These are phyloP conservation scores for Hozukius guyotensis DNA, from an alignment of 2,797 vertebrate species.

Conservation along the genomic window DNA sequence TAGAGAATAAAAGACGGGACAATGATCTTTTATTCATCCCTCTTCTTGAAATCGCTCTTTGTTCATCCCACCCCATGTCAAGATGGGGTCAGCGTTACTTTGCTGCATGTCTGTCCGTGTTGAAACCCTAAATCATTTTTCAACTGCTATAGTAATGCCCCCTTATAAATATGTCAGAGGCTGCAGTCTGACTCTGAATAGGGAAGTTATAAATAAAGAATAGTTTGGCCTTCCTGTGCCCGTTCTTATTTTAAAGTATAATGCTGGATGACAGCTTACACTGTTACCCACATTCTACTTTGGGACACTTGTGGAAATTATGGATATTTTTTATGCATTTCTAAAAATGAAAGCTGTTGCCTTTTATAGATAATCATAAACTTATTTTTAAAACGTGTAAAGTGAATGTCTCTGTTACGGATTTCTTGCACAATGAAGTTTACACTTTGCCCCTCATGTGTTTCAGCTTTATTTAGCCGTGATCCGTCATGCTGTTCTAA, in stretches of 20 bases:
- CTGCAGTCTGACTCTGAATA: conserved; percentile 1
- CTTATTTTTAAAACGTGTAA: background rate
- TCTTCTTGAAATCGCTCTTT: background rate
- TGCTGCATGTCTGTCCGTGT: background rate
- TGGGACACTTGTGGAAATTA: background rate
- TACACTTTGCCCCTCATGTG: background rate
- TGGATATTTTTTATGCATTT: background rate
- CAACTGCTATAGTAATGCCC: background rate
- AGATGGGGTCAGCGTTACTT: background rate
- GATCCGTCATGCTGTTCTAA: background rate
- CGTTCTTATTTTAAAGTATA: conserved; percentile 21
- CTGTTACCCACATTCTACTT: background rate
- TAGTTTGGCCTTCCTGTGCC: background rate
- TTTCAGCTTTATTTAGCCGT: background rate
- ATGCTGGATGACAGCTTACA: background rate
- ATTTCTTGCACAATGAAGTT: background rate
- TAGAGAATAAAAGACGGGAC: background rate
- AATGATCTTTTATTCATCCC: background rate
- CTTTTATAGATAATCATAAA: background rate
- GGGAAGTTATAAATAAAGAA: background rate
- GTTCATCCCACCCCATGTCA: background rate
- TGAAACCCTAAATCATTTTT: conserved; percentile 18
- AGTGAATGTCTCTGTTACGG: background rate
- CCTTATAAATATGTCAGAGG: conserved; percentile 19
- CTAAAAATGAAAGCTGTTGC: background rate